Conservation (phyloP, 2,113 vertebrate species). For the Chaetodon auriga region DNA sequence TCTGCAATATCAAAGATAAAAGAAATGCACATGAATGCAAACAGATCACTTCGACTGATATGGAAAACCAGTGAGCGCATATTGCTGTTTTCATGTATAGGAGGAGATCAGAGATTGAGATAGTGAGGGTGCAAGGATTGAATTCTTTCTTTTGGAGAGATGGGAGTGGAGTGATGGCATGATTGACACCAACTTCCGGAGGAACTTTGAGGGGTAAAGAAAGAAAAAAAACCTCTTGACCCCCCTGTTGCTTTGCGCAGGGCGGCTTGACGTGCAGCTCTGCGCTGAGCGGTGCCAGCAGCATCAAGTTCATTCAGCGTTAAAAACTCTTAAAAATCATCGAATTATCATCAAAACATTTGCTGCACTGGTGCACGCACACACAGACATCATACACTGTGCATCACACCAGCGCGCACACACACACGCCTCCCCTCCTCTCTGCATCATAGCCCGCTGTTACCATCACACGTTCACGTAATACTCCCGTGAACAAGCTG, state of each 20-base stretch:
- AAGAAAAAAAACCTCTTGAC: constrained; percentile 5
- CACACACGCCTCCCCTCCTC: constrained; percentile 53
- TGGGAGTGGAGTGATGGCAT: not conserved
- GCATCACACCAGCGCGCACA: constrained; percentile 22
- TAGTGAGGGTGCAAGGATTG: not conserved
- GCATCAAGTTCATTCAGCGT: constrained; percentile 3
- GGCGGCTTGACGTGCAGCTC: not conserved
- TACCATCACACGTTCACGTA: constrained; percentile 71
- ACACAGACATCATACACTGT: not conserved
- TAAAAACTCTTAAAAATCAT: not conserved
- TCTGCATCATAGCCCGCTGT: constrained; percentile 68
- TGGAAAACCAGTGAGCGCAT: not conserved
- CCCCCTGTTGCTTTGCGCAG: not conserved
- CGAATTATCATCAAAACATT: constrained; percentile 30
- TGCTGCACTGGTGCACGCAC: constrained; percentile 60
- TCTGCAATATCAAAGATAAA: not conserved
- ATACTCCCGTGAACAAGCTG: constrained; percentile 70
- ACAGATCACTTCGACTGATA: not conserved
- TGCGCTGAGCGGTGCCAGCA: not conserved
- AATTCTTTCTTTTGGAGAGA: not conserved
- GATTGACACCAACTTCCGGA: constrained; percentile 29
- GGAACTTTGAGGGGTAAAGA: constrained; percentile 1
- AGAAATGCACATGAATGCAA: not conserved
- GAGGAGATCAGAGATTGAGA: not conserved
- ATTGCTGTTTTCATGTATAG: not conserved